Base-by-base conservation (phyloP, 2,113 vertebrate species). In the Cervus canadensis region DNA sequence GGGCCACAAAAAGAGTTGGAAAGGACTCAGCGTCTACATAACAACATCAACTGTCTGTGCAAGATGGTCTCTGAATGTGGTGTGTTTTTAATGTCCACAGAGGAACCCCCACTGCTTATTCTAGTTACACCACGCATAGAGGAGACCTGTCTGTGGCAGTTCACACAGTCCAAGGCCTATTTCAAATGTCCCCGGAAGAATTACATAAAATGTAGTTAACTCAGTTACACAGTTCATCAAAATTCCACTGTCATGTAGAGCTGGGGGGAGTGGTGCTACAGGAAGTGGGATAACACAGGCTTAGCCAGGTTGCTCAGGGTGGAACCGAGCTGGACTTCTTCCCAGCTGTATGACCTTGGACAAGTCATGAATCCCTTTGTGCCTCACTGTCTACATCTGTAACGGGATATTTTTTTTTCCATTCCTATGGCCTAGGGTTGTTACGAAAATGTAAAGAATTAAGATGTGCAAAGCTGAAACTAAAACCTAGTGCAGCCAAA, bases 141-240 rank as follows among this genome's bases (percentile, higher is more conserved):
- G 48, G 56, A 94, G n/a, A 78, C 25, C 64, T 30, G 0, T 74
- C 43, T 9, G 2, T 60, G 54, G 28, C 52, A 92, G 10, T 86
- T 79, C 59, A 95, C n/a, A 57, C 5, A 30, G 67, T 82, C 84
- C 81, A 57, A 89, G 60, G n/a, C 67, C 57, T 82, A 36, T 91
- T 94, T 85, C 40, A 26, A 57, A 26, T 62, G 33, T 56, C 78
- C 60, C 83, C 62, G 45, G 28, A 50, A 94, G 64, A 94, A 92
- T 92, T 71, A 87, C 60, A 87, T 57, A 95, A 97, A 96, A 57
- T n/a, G 13, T 74, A 85, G 26, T 92, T 89, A 86, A 92, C 78
- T 95, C 71, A 84, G 40, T 93, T 94, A 84, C 43, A 87, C 57
- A 56, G 54, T 78, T 95, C 25, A 82, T 64, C 52, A 64, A 88